A percentile compares a stretch with the other conserved stretches of the same genome.
phyloP scores from a whole-genome alignment of 2,113 vertebrate species.

The Ginglymostoma cirratum region DNA sequence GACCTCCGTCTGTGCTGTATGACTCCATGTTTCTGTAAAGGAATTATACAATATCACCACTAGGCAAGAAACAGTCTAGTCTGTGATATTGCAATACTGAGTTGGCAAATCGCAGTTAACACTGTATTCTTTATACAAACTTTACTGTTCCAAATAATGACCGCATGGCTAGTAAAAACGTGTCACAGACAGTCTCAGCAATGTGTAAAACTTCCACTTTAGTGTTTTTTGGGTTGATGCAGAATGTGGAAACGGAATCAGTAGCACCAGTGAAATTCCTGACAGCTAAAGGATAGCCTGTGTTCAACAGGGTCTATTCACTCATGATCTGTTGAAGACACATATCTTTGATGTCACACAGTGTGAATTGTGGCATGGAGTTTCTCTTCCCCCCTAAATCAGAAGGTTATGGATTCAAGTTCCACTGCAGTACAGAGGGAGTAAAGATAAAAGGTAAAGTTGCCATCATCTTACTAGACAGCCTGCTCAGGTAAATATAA shows the following conservation, averaged over 20 bases:
- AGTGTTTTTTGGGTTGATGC: neutral
- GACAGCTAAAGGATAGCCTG: neutral
- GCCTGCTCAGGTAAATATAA: neutral
- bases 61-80: neutral
- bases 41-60: neutral
- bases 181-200: no score
- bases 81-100: neutral
- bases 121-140: neutral
- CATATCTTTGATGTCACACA: neutral
- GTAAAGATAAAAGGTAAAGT: no score
- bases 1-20: neutral
- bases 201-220: neutral
- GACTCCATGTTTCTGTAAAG: neutral
- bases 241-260: neutral
- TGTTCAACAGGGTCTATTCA: neutral
- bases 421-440: no score
- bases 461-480: no score
- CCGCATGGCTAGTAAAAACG: neutral
- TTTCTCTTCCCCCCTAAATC: neutral
- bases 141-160: neutral
- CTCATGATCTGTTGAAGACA: neutral
- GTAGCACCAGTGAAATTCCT: neutral
- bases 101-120: neutral
- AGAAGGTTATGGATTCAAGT: neutral
- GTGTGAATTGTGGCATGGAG: neutral